A percentile compares a stretch with the other conserved stretches of the same genome.
Conservation (phyloP, 1,140 invertebrate species). For the Drosophila leontia region DNA sequence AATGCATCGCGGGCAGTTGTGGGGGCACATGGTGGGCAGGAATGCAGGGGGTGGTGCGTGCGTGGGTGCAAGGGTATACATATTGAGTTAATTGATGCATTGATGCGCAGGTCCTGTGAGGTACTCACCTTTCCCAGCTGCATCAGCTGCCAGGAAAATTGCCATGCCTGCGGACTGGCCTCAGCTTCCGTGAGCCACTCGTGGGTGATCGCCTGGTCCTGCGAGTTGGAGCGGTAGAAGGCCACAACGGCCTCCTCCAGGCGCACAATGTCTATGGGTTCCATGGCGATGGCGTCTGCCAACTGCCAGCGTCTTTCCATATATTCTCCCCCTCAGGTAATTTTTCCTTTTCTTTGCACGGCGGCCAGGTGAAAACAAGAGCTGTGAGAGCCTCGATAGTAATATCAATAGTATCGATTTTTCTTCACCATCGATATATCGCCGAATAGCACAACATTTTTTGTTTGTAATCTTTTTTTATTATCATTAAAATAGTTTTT, state of each 20-base stretch:
- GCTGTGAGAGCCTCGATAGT: no score
- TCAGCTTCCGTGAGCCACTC: conserved; percentile 93
- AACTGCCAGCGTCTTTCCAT: conserved; percentile 15
- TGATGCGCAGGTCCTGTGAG: conserved; percentile 51
- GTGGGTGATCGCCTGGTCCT: conserved; percentile 91
- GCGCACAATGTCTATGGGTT: conserved; percentile 71
- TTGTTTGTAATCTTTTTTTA: no score
- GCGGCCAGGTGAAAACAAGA: conserved; percentile 14
- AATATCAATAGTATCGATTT: no score
- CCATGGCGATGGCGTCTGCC: conserved; percentile 42
- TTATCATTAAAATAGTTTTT: no score
- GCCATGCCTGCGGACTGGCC: conserved; percentile 93
- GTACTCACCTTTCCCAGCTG: conserved; percentile 89
- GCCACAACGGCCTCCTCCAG: conserved; percentile 79
- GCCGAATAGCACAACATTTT: no score
- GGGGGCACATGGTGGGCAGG: not conserved
- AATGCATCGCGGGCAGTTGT: conserved; percentile 5
- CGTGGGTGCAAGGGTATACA: conserved; percentile 49
- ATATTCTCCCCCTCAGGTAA: conserved; percentile 6
- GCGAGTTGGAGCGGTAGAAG: conserved; percentile 77
- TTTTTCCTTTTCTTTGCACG: conserved; percentile 6
- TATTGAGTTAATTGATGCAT: conserved; percentile 40
- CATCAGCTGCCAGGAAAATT: conserved; percentile 94
- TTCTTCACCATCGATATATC: no score
- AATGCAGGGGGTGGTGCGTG: not conserved